phyloP scores from a whole-genome alignment of 2,888 invertebrate genomes.

The Lepidonotus clava region DNA sequence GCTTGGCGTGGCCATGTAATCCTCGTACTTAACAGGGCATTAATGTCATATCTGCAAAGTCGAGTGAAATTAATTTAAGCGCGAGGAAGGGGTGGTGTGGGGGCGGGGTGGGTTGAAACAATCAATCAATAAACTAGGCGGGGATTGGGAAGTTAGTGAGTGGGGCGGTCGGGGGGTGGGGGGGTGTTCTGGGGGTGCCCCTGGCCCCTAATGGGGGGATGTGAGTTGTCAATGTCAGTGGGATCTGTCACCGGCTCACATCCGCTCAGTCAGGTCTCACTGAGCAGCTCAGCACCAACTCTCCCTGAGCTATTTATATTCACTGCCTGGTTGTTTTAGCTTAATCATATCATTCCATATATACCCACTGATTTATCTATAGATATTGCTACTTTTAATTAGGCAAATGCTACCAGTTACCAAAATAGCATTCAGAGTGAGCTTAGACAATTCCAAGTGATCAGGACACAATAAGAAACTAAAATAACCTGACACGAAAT shows the following conservation, averaged over 20 bases:
- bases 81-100: background rate
- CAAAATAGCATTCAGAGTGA: too few relatives aligned
- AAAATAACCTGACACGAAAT: too few relatives aligned
- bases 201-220: background rate
- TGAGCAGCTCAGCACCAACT: background rate
- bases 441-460: too few relatives aligned
- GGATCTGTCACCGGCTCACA: background rate
- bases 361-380: too few relatives aligned
- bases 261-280: background rate
- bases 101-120: background rate
- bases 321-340: too few relatives aligned
- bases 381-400: too few relatives aligned
- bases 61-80: constrained; percentile 46
- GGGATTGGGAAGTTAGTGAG: background rate
- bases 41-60: constrained; percentile 44
- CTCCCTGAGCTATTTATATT: background rate
- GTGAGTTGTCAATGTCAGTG: background rate
- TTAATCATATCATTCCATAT: too few relatives aligned
- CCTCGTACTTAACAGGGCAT: constrained; percentile 6
- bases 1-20: background rate
- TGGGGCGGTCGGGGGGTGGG: background rate
- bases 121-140: too few relatives aligned
- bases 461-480: too few relatives aligned
- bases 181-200: background rate
- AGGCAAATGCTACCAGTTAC: too few relatives aligned